These are phyloP conservation scores for Acrobasis consociella DNA, from an alignment of 2,888 invertebrate species.

Conservation along the genomic window DNA sequence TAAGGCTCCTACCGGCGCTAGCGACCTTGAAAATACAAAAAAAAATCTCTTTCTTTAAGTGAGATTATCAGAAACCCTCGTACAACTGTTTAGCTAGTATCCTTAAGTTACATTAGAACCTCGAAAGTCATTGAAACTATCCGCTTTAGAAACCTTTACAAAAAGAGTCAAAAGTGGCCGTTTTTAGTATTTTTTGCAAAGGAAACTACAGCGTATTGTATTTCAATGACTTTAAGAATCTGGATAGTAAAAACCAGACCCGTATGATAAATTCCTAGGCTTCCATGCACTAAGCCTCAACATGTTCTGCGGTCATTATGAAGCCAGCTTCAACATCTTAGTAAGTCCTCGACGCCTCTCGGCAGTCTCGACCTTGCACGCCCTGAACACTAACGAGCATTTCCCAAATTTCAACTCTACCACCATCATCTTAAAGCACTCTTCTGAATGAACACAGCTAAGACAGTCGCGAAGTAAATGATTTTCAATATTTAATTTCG, in stretches of 20 bases:
- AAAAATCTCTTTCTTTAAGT: no score
- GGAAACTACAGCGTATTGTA: no score
- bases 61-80: no score
- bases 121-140: no score
- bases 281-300: neutral
- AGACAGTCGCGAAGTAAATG: conserved; percentile 13
- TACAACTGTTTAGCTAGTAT: no score
- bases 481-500: conserved; percentile 18
- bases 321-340: conserved; percentile 15
- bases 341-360: conserved; percentile 2
- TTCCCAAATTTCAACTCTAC: conserved; percentile 11
- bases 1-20: no score
- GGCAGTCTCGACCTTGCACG: conserved; percentile 22
- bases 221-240: no score
- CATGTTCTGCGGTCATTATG: conserved; percentile 11
- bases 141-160: no score
- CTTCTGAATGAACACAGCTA: neutral
- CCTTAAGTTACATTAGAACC: no score
- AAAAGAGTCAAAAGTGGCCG: no score
- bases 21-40: no score
- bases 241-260: neutral
- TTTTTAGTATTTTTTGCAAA: no score
- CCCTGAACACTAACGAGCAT: conserved; percentile 18
- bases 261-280: neutral
- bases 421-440: conserved; percentile 11